A percentile compares a stretch with the other conserved stretches of the same genome.
Evolutionary conservation across 2,797 vertebrate genomes (phyloP).

Genomic region (Bucorvus abyssinicus): DNA sequence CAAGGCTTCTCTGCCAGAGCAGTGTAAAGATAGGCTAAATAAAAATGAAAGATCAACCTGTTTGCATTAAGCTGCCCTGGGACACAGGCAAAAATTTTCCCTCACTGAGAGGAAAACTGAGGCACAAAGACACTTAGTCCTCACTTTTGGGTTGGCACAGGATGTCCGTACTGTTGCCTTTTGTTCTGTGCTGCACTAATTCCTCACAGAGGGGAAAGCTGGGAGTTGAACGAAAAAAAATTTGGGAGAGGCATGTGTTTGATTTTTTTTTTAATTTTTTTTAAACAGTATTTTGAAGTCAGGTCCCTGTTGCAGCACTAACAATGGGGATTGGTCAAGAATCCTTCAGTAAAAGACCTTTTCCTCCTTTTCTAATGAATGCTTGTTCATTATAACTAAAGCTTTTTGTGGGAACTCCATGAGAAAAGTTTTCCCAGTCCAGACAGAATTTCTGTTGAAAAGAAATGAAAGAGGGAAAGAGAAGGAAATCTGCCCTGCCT

Average conservation of each 20-base stretch:
- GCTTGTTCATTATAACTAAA: conserved; percentile 29
- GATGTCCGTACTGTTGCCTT: background rate
- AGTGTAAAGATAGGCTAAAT: background rate
- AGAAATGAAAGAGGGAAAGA: background rate
- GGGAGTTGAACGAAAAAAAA: background rate
- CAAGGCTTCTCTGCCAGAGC: background rate
- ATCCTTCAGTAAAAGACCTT: conserved; percentile 1
- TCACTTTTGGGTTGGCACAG: conserved; percentile 1
- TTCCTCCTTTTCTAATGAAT: background rate
- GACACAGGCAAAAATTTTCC: background rate
- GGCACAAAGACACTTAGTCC: conserved; percentile 10
- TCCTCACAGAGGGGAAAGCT: background rate
- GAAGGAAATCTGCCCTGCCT: background rate
- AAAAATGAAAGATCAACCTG: background rate
- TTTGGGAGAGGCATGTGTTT: background rate
- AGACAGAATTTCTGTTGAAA: conserved; percentile 35
- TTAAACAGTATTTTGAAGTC: background rate
- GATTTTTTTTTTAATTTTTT: background rate
- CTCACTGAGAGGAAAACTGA: background rate
- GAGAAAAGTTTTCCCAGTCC: background rate
- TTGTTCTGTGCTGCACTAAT: background rate
- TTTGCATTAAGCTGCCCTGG: background rate
- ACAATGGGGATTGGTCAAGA: background rate
- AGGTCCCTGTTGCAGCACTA: background rate
- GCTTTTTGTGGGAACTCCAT: conserved; percentile 35